Evolutionary conservation across 2,113 vertebrate genomes (phyloP).

Genomic region (Nymphicus hollandicus): DNA sequence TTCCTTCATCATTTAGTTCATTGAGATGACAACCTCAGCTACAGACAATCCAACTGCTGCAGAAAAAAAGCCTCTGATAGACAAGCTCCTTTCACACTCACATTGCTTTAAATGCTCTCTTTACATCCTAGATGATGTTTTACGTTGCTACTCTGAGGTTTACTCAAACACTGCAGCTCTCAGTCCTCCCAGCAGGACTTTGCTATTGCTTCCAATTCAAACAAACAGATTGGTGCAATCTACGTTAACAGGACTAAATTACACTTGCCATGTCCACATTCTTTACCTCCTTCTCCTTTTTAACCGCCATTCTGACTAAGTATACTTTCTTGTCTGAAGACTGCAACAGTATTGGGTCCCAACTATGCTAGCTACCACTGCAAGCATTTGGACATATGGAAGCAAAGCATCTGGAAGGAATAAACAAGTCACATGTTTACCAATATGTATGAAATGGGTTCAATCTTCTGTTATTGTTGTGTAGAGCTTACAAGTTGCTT

Average conservation of each 20-base stretch:
- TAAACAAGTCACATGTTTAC: slow-evolving; percentile 4
- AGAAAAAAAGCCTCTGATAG: not conserved
- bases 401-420: slow-evolving; percentile 9
- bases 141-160: not conserved
- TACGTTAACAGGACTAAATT: not conserved
- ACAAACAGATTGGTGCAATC: not conserved
- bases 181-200: not conserved
- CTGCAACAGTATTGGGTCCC: not conserved
- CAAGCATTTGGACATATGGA: not conserved
- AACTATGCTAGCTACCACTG: not conserved
- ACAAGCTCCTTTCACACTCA: not conserved
- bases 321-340: not conserved
- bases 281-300: slow-evolving; percentile 12
- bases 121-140: not conserved
- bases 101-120: not conserved
- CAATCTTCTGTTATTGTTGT: not conserved
- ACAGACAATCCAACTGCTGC: not conserved
- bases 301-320: not conserved
- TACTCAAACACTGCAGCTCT: not conserved
- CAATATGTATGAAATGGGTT: not conserved
- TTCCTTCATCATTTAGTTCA: not conserved
- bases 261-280: not conserved
- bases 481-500: not conserved
- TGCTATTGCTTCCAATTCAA: slow-evolving; percentile 21
- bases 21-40: not conserved